Percentiles rank a stretch among this genome's conserved stretches.
Conservation (phyloP, 2,113 vertebrate species). For the Halcyon senegalensis region DNA sequence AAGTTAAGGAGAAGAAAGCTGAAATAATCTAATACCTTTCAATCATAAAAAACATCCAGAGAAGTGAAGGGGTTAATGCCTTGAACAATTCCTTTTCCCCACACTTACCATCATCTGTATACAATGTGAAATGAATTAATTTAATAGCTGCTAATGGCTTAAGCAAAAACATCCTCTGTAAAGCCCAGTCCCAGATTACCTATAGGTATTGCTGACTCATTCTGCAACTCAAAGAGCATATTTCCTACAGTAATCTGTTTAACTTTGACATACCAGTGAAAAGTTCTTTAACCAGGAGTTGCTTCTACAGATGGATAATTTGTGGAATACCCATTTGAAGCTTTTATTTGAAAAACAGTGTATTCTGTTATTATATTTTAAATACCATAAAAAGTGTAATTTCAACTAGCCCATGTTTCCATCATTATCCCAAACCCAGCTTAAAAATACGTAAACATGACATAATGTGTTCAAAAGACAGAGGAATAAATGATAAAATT, state of each 20-base stretch:
- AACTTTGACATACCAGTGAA: background rate
- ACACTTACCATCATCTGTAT: conserved; percentile 27
- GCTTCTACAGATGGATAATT: background rate
- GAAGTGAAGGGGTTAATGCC: conserved; percentile 65
- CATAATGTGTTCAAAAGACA: background rate
- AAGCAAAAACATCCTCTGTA: conserved; percentile 42
- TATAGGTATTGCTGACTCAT: conserved; percentile 51
- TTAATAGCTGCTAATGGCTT: conserved; percentile 71
- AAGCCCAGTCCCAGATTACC: background rate
- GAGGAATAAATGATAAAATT: background rate
- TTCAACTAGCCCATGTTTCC: background rate
- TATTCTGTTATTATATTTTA: background rate
- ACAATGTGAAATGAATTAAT: conserved; percentile 58
- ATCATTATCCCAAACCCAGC: background rate
- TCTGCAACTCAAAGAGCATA: conserved; percentile 26
- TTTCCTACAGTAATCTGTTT: conserved; percentile 26
- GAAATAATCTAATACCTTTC: conserved; percentile 61
- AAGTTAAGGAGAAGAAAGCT: conserved; percentile 10
- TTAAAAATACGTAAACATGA: background rate
- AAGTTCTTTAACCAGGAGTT: background rate
- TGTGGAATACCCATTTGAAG: background rate
- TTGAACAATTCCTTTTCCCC: background rate
- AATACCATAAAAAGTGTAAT: background rate
- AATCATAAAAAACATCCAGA: conserved; percentile 22
- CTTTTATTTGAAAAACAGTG: background rate